Conservation (phyloP, 2,113 vertebrate genomes). For the Callocephalon fimbriatum region DNA sequence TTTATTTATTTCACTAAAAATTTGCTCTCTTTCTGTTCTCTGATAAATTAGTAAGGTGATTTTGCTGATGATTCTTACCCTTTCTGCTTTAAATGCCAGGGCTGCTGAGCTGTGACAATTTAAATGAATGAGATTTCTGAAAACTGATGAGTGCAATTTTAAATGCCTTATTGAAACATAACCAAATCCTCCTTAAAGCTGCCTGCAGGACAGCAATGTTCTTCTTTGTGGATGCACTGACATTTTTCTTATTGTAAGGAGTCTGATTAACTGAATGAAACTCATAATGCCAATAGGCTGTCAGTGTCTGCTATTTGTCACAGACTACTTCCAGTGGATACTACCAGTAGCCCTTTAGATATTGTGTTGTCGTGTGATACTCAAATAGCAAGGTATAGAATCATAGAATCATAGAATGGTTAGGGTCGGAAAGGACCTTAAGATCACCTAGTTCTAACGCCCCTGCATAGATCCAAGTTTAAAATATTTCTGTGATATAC, state of each 20-base stretch:
- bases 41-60: conserved; percentile 59
- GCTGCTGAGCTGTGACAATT: conserved; percentile 70
- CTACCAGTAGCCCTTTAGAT: background rate
- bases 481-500: background rate
- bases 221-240: background rate
- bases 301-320: background rate
- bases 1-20: background rate
- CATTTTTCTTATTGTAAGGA: background rate
- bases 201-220: conserved; percentile 44
- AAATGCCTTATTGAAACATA: conserved; percentile 55
- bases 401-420: no score
- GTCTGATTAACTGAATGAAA: conserved; percentile 13
- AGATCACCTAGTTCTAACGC: no score
- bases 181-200: conserved; percentile 58
- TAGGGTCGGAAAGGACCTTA: no score
- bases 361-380: fast-evolving
- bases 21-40: background rate
- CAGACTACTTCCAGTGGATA: background rate
- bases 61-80: conserved; percentile 59
- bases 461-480: background rate
- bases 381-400: background rate
- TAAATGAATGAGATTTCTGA: conserved; percentile 74
- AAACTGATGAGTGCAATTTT: conserved; percentile 75
- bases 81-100: conserved; percentile 62
- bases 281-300: background rate